These are phyloP conservation scores for Falco biarmicus DNA, from an alignment of 2,797 vertebrate genomes.

Conservation along the genomic window DNA sequence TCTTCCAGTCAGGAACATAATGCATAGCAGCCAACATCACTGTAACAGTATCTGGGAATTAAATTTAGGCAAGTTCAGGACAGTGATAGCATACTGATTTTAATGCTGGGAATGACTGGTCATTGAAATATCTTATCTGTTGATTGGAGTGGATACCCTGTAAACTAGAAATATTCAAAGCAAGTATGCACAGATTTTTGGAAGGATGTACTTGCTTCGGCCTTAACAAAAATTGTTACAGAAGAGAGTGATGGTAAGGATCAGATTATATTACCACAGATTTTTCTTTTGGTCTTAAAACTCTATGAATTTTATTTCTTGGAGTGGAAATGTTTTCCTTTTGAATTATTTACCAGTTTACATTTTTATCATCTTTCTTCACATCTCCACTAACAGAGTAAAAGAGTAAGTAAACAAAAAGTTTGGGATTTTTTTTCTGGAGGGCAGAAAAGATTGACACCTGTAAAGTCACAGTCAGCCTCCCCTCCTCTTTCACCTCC, in stretches of 20 bases:
- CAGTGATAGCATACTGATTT: background rate
- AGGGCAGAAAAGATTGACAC: background rate
- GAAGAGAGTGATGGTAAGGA: background rate
- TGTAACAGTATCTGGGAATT: background rate
- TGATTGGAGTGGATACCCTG: background rate
- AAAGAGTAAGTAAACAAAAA: background rate
- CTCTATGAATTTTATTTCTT: background rate
- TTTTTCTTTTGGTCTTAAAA: background rate
- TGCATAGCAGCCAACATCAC: background rate
- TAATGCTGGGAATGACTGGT: background rate
- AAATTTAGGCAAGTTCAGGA: background rate
- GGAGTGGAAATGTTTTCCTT: background rate
- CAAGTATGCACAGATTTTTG: background rate
- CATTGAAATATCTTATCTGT: background rate
- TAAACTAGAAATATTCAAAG: background rate
- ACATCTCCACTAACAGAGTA: background rate
- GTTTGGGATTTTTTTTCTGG: background rate
- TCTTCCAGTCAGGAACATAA: background rate
- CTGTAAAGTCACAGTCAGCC: background rate
- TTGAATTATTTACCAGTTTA: background rate
- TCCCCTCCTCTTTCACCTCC: background rate
- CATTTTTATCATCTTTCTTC: background rate
- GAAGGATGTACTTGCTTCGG: background rate
- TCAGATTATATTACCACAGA: background rate
- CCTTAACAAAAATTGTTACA: background rate